A percentile compares a stretch with the other conserved stretches of the same genome.
Conservation (phyloP, 2,797 vertebrate genomes). For the Morelia viridis region DNA sequence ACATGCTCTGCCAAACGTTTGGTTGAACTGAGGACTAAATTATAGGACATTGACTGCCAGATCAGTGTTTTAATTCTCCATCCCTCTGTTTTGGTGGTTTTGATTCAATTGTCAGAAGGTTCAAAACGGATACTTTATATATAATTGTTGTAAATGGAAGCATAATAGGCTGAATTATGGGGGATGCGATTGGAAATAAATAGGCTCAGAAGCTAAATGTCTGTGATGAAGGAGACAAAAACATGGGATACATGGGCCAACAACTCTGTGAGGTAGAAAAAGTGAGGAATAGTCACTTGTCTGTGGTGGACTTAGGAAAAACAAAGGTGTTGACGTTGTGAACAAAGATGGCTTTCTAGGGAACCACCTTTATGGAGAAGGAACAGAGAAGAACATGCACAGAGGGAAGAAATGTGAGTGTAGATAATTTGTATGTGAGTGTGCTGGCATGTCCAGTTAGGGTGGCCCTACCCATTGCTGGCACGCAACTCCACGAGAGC, state of each 20-base stretch:
- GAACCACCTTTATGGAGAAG: not conserved
- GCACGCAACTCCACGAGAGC: not conserved
- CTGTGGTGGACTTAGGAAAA: not conserved
- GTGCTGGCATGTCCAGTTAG: not conserved
- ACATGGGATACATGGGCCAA: not conserved
- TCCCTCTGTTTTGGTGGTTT: not conserved
- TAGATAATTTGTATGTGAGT: not conserved
- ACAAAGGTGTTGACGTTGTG: not conserved
- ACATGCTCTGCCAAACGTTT: not conserved
- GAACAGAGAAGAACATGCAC: not conserved
- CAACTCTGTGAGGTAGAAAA: not conserved
- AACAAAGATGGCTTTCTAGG: not conserved
- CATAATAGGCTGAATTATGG: not conserved
- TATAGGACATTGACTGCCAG: not conserved
- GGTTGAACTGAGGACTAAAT: not conserved
- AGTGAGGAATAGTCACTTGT: not conserved
- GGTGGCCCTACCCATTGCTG: not conserved
- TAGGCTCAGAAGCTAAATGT: not conserved
- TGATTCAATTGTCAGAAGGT: not conserved
- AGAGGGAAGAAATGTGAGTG: not conserved
- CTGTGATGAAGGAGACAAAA: not conserved
- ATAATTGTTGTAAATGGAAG: not conserved
- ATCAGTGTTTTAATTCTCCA: not conserved
- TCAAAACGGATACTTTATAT: not conserved
- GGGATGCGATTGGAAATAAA: not conserved